Conservation (phyloP, 53 echinoderm and acorn worm species). For the Paracentrotus lividus region DNA sequence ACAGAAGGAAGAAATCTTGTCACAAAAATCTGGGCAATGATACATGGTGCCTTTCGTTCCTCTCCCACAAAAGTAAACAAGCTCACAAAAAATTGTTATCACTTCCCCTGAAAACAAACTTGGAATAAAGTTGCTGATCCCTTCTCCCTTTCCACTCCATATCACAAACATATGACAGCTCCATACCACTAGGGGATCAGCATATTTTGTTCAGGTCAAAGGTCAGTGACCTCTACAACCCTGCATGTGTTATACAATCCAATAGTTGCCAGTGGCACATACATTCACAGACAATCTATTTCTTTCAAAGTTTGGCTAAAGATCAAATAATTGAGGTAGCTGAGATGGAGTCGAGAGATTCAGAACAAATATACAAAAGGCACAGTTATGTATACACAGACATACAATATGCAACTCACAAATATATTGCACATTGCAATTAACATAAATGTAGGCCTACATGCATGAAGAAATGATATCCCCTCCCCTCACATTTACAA, state of each 20-base stretch:
- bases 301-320: constrained; percentile 15
- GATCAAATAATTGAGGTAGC: neutral
- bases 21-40: neutral
- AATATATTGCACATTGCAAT: neutral
- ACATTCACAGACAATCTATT: neutral
- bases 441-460: too few species aligned
- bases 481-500: neutral
- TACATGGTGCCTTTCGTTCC: neutral
- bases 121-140: constrained; percentile 18
- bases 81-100: constrained; percentile 29
- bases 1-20: constrained; percentile 3
- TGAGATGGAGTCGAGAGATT: neutral
- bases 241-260: constrained; percentile 38
- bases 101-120: constrained; percentile 5
- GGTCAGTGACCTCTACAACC: constrained; percentile 27
- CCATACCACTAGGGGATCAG: constrained; percentile 15
- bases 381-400: neutral
- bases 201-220: constrained; percentile 58
- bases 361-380: neutral
- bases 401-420: neutral
- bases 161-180: constrained; percentile 36
- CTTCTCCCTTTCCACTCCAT: constrained; percentile 4
- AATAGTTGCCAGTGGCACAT: constrained; percentile 38
- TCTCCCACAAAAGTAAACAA: neutral
- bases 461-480: neutral